Evolutionary conservation across 2,888 invertebrate genomes (phyloP).

Genomic region (Phytoseiulus persimilis): DNA sequence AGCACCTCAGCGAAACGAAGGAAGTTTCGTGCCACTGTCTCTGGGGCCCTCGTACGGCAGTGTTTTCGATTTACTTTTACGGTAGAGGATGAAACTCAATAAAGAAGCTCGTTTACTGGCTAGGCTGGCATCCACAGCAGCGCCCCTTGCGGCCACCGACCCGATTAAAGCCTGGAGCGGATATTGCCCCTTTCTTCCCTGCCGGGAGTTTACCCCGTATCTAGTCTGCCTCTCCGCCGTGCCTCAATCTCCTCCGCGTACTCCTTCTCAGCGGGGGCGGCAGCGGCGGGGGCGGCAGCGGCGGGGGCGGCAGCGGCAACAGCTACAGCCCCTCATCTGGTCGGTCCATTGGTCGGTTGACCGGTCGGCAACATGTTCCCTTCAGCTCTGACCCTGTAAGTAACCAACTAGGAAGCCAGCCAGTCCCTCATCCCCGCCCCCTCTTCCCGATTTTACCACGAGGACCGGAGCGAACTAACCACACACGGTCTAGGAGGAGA

Average conservation of each 20-base stretch:
- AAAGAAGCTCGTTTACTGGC: constrained; percentile 39
- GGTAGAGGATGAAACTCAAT: constrained; percentile 38
- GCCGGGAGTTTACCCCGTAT: neutral
- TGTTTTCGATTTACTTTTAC: constrained; percentile 39
- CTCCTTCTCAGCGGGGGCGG: neutral
- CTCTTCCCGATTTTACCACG: neutral
- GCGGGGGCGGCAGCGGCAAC: no score
- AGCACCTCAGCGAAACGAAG: neutral
- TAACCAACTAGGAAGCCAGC: neutral
- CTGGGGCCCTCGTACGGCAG: neutral
- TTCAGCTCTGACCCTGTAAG: neutral
- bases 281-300: no score
- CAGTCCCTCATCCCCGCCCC: neutral
- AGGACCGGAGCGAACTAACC: neutral
- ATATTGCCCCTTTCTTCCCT: neutral
- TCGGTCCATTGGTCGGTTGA: neutral
- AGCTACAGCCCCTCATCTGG: neutral
- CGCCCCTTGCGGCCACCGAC: neutral
- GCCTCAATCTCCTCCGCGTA: neutral
- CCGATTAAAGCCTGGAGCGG: constrained; percentile 5
- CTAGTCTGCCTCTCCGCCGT: neutral
- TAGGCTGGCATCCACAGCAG: constrained; percentile 5
- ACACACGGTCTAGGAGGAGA: neutral
- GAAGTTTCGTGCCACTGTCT: constrained; percentile 5
- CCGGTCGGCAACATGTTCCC: neutral